phyloP scores from a whole-genome alignment of 35 echinoderm and acorn worm genomes.

The Apostichopus parvimensis region DNA sequence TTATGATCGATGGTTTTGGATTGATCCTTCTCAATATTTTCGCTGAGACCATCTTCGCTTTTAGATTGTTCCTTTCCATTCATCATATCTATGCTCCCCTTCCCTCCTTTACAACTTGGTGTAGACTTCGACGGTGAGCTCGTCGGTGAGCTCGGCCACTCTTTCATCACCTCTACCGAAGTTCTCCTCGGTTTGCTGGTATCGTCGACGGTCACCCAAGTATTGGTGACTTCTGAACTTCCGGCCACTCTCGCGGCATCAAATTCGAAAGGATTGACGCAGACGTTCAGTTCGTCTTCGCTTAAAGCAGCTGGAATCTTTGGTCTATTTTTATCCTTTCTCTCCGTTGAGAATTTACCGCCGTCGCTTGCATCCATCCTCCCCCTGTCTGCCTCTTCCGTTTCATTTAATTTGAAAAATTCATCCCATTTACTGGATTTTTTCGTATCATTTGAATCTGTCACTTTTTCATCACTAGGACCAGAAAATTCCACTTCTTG shows the following conservation, averaged over 20 bases:
- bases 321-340: neutral
- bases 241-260: slow-evolving; percentile 27
- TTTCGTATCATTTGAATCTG: neutral
- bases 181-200: slow-evolving; percentile 36
- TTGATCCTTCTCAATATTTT: neutral
- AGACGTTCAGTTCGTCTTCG: slow-evolving; percentile 52
- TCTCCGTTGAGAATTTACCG: neutral
- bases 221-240: neutral
- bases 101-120: neutral
- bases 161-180: slow-evolving; percentile 54
- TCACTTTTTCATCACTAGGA: neutral
- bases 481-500: neutral
- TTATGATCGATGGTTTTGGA: neutral
- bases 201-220: slow-evolving; percentile 61
- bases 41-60: neutral
- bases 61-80: neutral
- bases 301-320: neutral
- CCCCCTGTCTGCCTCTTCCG: neutral
- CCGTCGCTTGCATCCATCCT: neutral
- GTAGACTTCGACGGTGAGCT: slow-evolving; percentile 54
- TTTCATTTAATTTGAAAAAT: slow-evolving; percentile 42
- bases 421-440: slow-evolving; percentile 45
- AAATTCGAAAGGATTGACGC: slow-evolving; percentile 72
- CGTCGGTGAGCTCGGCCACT: slow-evolving; percentile 67
- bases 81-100: neutral